Percentiles rank a stretch among this genome's conserved stretches.
Conservation (phyloP, 2,113 vertebrate genomes). For the Naja naja region DNA sequence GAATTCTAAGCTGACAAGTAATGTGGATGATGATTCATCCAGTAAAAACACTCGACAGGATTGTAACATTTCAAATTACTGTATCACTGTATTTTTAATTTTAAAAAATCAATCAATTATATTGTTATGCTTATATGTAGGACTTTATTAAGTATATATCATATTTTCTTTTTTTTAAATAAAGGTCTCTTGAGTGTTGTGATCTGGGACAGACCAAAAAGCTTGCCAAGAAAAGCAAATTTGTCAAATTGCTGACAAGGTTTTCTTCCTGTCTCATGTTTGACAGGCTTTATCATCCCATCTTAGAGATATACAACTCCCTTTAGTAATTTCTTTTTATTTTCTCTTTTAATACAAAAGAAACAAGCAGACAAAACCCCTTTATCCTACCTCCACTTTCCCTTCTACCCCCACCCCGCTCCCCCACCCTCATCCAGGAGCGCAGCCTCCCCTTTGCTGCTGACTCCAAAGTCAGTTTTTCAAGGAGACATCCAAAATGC, state of each 20-base stretch:
- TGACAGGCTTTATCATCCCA: not conserved
- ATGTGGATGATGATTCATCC: not conserved
- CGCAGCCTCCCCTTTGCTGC: not conserved
- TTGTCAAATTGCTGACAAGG: not conserved
- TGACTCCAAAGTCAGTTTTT: constrained; percentile 2
- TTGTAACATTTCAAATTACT: not conserved
- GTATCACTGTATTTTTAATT: not conserved
- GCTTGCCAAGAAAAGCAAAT: not conserved
- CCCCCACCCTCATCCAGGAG: not conserved
- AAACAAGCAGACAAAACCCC: constrained; percentile 35
- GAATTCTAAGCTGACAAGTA: not conserved
- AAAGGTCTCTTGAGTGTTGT: not conserved
- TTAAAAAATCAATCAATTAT: not conserved
- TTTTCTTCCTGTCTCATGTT: not conserved
- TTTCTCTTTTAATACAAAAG: constrained; percentile 27
- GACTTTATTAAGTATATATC: not conserved
- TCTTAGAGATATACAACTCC: constrained; percentile 8
- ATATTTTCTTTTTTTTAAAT: not conserved
- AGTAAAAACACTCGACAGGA: not conserved
- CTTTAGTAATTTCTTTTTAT: not conserved
- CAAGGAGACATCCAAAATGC: constrained; percentile 33
- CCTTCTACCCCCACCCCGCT: constrained; percentile 1
- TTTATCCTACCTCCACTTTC: constrained; percentile 19
- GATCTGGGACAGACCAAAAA: not conserved
- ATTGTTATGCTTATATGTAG: not conserved